Base-by-base conservation (phyloP, 2,113 vertebrate genomes). In the Mesembrinibis cayennensis region DNA sequence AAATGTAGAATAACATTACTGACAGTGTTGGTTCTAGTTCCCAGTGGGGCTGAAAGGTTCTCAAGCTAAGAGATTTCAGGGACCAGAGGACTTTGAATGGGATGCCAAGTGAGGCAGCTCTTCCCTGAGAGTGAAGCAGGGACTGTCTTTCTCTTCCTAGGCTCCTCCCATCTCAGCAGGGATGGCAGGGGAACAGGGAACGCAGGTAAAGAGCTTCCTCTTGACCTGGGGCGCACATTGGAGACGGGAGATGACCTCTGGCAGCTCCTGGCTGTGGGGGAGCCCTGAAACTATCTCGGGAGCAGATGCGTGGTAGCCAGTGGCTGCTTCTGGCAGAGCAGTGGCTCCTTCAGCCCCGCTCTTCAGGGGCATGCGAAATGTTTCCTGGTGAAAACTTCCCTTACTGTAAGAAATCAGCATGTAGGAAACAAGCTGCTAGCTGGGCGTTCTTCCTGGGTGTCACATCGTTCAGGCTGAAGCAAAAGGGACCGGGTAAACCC, bases 1-100 rank as follows among this genome's bases (percentile, higher is more conserved):
- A 8, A 62, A 11, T 15, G 29, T 1, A 10, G 49, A 11, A 2
- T 36, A 27, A 2, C 13, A 0, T 6, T 7, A 3, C 45, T 30
- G 66, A 6, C 26, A 9, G 38, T 3, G 32, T 2, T 27, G 38
- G 34, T 26, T 36, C 25, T 18, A 6, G 11, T 15, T 63, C 21
- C 44, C 30, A 13, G 42, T 0, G 10, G 38, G 45, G 52, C 40
- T 77, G 45, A 12, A 34, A 30, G 2, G 6, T 38, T 73, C 34
- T 21, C 52, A 17, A 49, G 27, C 22, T 6, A 3, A 50, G 58
- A 45, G 16, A 16, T 17, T 26, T 25, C 38, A 11, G 38, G 45
- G 76, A 9, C 26, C 16, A 8, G 62, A 40, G 52, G 30, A 2
- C 6, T 76, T 45, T 3, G 40, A 50, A 3, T n/a, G 1, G 0